Evolutionary conservation across 2,888 invertebrate species (phyloP), one percentile per base, ranked within the genome.

Genomic region (Electrophaes corylata): DNA sequence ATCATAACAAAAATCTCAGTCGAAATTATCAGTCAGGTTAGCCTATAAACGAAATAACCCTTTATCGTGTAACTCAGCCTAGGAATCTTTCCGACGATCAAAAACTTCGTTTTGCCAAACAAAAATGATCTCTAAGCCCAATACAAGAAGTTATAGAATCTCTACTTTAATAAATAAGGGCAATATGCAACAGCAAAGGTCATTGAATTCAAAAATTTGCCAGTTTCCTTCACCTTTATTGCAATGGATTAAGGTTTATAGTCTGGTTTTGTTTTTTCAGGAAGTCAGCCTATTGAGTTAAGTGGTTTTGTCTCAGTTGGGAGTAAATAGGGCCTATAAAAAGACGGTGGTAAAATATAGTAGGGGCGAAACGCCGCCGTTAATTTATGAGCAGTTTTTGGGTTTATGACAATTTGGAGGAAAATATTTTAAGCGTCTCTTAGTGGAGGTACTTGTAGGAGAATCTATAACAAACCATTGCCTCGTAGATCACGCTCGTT

Each of bases 251-350:
- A 58, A 50, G 51, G 59, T 51, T 54, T 29, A 57, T 51, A 62
- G 46, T 56, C 47, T 33, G 20, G 10, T 26, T 11, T 37, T 18
- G n/a, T 23, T 29, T 55, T 45, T 31, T 29, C 45, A 46, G 57
- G 57, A 59, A 54, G 48, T 60, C 29, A n/a, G 35, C 45, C 55
- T 57, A 59, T 69, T 63, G 46, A 49, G 66, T 60, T 58, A 63
- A 69, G 68, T 64, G 64, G 59, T 64, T 59, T 57, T 64, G 62
- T 62, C 61, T 58, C 62, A 67, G 61, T 57, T 63, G 56, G 54
- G 62, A 65, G 61, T 66, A 63, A 67, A 68, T 66, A 67, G 57
- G 50, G 45, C 47, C 62, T 62, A 58, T 69, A 71, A 69, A 64
- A 43, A 45, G 44, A 45, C 51, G 62, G 60, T 46, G 62, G 57